Base-by-base conservation (phyloP, 2,888 invertebrate species). In the Euphydryas editha region DNA sequence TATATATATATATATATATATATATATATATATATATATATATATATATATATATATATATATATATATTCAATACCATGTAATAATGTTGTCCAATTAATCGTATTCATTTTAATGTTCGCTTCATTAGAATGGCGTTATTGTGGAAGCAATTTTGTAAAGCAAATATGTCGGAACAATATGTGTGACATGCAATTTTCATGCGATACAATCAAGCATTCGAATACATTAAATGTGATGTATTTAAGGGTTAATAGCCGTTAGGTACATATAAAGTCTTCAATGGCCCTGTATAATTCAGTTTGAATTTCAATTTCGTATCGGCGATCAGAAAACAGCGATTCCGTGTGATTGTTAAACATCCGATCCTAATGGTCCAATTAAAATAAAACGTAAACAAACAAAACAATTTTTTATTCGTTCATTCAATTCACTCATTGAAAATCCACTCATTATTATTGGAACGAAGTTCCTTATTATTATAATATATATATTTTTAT, bases 21-120 rank as follows among this genome's bases (percentile, higher is more conserved):
- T n/a, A n/a, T n/a, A n/a, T n/a, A n/a, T n/a, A n/a, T n/a, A n/a
- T n/a, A n/a, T n/a, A n/a, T n/a, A n/a, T n/a, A n/a, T n/a, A n/a
- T n/a, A n/a, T n/a, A n/a, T n/a, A n/a, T n/a, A n/a, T n/a, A n/a
- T n/a, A n/a, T n/a, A n/a, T n/a, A n/a, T n/a, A n/a, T n/a, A n/a
- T n/a, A n/a, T 44, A 64, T 30, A 42, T 42, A 37, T 24, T 63
- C 47, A 42, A 10, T 39, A 24, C 49, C 30, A 37, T 51, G 58
- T 62, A 57, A 68, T 69, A 63, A 70, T 70, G 59, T 59, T 61
- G 62, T 69, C 61, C 66, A 69, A 67, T 65, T 70, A 68, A 70
- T 62, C 44, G 57, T 65, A 64, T 63, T 44, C 65, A 49, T 71
- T 71, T 69, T 72, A 63, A 68, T 71, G 42, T 13, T 56, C 17